These are phyloP conservation scores for Homarus gammarus DNA, from an alignment of 2,888 invertebrate genomes.

Conservation along the genomic window DNA sequence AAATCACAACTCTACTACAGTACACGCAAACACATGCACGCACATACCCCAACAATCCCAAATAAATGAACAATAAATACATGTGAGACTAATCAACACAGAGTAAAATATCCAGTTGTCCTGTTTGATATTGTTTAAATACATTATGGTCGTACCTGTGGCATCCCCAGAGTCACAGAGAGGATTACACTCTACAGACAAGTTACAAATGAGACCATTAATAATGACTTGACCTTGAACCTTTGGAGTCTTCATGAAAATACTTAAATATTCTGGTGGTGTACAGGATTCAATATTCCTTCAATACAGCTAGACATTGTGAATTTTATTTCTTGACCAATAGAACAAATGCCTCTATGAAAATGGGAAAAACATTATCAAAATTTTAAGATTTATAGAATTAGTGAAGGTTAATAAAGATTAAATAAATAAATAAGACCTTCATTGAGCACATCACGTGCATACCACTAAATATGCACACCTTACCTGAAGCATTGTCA, in stretches of 20 bases:
- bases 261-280: too few relatives aligned
- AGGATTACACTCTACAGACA: neutral
- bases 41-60: conserved; percentile 47
- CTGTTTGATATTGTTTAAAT: neutral
- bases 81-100: conserved; percentile 22
- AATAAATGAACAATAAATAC: conserved; percentile 24
- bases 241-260: too few relatives aligned
- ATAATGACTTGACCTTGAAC: too few relatives aligned
- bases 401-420: neutral
- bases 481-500: neutral
- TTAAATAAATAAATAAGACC: neutral
- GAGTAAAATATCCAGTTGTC: conserved; percentile 42
- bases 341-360: too few relatives aligned
- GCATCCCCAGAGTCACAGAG: neutral
- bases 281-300: too few relatives aligned
- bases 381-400: neutral
- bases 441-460: neutral
- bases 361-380: too few relatives aligned
- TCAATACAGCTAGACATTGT: too few relatives aligned
- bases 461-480: neutral
- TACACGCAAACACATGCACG: conserved; percentile 28
- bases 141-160: neutral
- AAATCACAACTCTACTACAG: conserved; percentile 57
- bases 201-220: neutral
- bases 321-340: too few relatives aligned